Evolutionary conservation across 2,113 vertebrate genomes (phyloP), one percentile per base, ranked within the genome.

Genomic region (Lathamus discolor): DNA sequence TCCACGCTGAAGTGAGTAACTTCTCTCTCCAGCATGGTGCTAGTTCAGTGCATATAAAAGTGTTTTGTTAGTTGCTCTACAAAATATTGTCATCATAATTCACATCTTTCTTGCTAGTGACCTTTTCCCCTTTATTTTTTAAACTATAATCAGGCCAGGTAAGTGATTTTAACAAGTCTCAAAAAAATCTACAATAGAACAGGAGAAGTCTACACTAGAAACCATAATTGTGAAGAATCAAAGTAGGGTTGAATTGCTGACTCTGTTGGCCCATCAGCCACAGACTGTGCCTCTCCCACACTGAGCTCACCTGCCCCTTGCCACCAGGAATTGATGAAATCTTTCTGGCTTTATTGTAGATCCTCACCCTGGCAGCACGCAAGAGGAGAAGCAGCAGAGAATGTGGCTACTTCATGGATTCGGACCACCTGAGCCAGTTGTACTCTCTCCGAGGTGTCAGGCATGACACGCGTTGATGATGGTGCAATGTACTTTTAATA

Each of bases 401-500:
- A 98, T 95, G 97, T 97, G 97, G 98, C 98, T 97, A 97, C 98
- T 98, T 98, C 97, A 95, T 68, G 90, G 97, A 98, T 98, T 98
- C 79, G 96, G 97, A 98, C 97, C 95, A 97, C 96, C 98, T 97
- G 98, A 98, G 98, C 98, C 98, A 98, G 98, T 97, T 95, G 91
- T 96, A 98, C 98, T 98, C 98, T 98, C 97, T 98, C 96, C 82
- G 95, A 97, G 98, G 97, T 98, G 98, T 98, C 97, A 96, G 98
- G 98, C 95, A 95, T 98, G 97, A 98, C 98, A 98, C 95, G 92
- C 97, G 98, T 98, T 98, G 98, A 98, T 98, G 98, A 98, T 98
- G 98, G 99, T 98, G 98, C 98, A 98, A 99, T 98, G 98, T 98
- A 98, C 98, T 98, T 98, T 98, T 98, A 98, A 98, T 96, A 98